These are phyloP conservation scores for Eupristina koningsbergeri DNA, from an alignment of 1,140 invertebrate species.

Conservation along the genomic window DNA sequence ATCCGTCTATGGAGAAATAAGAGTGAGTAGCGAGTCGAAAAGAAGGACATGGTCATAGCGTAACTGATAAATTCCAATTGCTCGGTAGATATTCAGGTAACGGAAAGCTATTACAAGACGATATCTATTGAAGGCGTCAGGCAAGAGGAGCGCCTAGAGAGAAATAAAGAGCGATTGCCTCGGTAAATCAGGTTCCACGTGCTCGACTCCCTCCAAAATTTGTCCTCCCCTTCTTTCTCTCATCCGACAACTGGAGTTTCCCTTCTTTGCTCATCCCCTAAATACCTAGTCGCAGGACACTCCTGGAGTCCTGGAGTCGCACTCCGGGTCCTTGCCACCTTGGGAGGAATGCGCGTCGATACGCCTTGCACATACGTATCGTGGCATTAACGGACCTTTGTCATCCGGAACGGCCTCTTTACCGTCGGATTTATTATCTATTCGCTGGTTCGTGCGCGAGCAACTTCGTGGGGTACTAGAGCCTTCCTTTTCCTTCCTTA, in stretches of 20 bases:
- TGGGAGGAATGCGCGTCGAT: slow-evolving; percentile 7
- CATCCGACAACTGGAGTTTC: slow-evolving; percentile 7
- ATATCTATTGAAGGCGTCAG: slow-evolving; percentile 71
- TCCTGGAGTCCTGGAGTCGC: not conserved
- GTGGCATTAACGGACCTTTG: slow-evolving; percentile 67
- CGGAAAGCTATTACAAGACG: slow-evolving; percentile 73
- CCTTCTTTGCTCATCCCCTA: slow-evolving; percentile 49
- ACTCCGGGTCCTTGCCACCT: slow-evolving; percentile 34
- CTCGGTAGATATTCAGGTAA: slow-evolving; percentile 70
- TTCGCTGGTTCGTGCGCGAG: not conserved
- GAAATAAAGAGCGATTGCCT: slow-evolving; percentile 74
- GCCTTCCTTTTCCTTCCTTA: no score
- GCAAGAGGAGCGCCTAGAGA: slow-evolving; percentile 72
- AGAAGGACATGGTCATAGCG: not conserved
- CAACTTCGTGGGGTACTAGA: not conserved
- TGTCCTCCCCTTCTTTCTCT: not conserved
- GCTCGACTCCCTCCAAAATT: not conserved
- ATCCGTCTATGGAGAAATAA: not conserved
- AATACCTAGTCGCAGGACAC: slow-evolving; percentile 24
- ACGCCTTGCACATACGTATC: slow-evolving; percentile 70
- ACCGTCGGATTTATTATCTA: slow-evolving; percentile 53
- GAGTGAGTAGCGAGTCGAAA: not conserved
- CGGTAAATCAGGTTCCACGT: slow-evolving; percentile 70
- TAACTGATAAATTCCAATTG: slow-evolving; percentile 10
- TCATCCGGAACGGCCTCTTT: slow-evolving; percentile 58